Conservation (phyloP, 2,888 invertebrate genomes). For the Caenorhabditis sulstoni region DNA sequence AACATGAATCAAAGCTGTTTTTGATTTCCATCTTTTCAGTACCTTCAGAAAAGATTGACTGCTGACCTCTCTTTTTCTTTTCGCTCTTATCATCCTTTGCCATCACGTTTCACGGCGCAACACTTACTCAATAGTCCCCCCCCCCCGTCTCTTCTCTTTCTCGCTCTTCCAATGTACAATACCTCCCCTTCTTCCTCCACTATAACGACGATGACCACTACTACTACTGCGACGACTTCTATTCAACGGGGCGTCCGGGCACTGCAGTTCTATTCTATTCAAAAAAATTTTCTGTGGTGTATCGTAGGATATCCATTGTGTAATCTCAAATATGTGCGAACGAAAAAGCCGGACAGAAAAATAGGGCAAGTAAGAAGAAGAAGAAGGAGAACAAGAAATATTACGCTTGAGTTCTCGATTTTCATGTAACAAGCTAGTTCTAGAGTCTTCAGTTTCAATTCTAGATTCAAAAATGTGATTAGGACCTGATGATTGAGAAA, state of each 20-base stretch:
- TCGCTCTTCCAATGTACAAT: constrained; percentile 7
- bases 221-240: constrained; percentile 3
- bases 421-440: too few species aligned
- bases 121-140: constrained; percentile 33
- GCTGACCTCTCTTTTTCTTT: constrained; percentile 21
- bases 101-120: constrained; percentile 35
- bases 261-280: background rate
- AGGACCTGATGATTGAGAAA: too few species aligned
- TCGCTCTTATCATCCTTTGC: constrained; percentile 37
- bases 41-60: constrained; percentile 7
- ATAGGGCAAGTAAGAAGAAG: too few species aligned
- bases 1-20: background rate
- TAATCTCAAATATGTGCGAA: background rate
- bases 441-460: too few species aligned
- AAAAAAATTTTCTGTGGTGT: background rate
- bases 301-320: background rate
- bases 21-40: background rate
- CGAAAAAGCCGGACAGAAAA: background rate
- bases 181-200: constrained; percentile 3
- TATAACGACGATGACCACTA: background rate
- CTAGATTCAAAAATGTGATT: too few species aligned
- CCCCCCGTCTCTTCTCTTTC: constrained; percentile 5
- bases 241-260: background rate
- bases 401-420: too few species aligned
- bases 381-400: too few species aligned